Percentiles rank a stretch among this genome's conserved stretches.
Conservation (phyloP, 2,888 invertebrate genomes). For the Dynastes grantii region DNA sequence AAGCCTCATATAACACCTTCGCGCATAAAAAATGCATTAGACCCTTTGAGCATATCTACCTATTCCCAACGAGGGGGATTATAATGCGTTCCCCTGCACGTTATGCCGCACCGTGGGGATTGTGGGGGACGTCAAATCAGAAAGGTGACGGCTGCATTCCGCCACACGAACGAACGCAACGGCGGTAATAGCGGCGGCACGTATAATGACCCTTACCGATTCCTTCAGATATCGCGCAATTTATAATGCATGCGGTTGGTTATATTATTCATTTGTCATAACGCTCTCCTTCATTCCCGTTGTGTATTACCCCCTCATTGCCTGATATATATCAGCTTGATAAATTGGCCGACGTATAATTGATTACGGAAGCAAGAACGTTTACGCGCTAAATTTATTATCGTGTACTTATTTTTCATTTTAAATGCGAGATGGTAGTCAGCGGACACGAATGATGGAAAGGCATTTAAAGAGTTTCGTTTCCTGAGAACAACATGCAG, state of each 20-base stretch:
- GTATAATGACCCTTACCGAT: slow-evolving; percentile 41
- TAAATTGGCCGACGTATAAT: slow-evolving; percentile 39
- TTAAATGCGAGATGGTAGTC: neutral
- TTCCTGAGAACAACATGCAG: neutral
- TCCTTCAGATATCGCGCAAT: slow-evolving; percentile 26
- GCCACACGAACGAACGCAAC: slow-evolving; percentile 2
- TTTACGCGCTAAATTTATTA: slow-evolving; percentile 30
- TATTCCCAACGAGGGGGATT: slow-evolving; percentile 28
- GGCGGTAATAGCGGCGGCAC: slow-evolving; percentile 15
- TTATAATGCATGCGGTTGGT: slow-evolving; percentile 33
- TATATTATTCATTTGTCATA: slow-evolving; percentile 46
- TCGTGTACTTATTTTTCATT: slow-evolving; percentile 28
- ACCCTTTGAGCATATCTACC: neutral
- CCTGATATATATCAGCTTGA: slow-evolving; percentile 37
- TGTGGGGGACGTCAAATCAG: neutral
- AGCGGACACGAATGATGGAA: neutral
- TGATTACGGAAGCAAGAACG: slow-evolving; percentile 38
- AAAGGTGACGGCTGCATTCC: slow-evolving; percentile 20
- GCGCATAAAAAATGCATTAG: slow-evolving; percentile 51
- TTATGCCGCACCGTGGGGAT: neutral
- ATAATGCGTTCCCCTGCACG: slow-evolving; percentile 24
- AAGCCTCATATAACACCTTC: slow-evolving; percentile 46
- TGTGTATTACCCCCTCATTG: slow-evolving; percentile 2
- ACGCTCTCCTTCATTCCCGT: slow-evolving; percentile 19
- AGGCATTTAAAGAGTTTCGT: neutral